A percentile compares a stretch with the other conserved stretches of the same genome.
Conservation (phyloP, 1,140 invertebrate genomes). For the Apis dorsata region DNA sequence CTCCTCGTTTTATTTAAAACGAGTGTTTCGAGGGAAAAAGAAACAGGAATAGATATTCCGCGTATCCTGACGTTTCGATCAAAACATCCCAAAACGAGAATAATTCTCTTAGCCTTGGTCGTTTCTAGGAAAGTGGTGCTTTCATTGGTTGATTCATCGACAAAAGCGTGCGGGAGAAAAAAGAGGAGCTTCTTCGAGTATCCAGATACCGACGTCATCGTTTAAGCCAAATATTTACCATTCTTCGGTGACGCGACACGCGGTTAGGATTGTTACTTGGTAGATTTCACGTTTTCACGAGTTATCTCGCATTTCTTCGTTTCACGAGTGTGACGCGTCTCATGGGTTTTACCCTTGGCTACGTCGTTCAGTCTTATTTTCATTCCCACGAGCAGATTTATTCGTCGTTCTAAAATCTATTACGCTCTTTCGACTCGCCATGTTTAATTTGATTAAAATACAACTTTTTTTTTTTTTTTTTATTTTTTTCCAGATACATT, state of each 20-base stretch:
- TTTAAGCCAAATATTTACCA: constrained; percentile 43
- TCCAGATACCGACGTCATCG: constrained; percentile 31
- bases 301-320: neutral
- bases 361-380: neutral
- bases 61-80: neutral
- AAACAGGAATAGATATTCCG: neutral
- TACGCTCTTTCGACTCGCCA: neutral
- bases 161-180: constrained; percentile 8
- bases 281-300: constrained; percentile 22
- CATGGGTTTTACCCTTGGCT: constrained; percentile 29
- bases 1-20: neutral
- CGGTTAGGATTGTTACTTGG: neutral
- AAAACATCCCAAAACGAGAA: constrained; percentile 18
- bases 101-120: neutral
- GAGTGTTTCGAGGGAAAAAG: neutral
- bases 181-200: constrained; percentile 23
- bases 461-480: too few relatives aligned
- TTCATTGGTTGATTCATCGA: constrained; percentile 27
- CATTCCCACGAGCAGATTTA: neutral
- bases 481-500: neutral
- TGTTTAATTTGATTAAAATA: too few relatives aligned
- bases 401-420: neutral
- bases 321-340: neutral
- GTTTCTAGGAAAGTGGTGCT: constrained; percentile 12
- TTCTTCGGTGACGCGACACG: constrained; percentile 22